Conservation (phyloP, 2,888 invertebrate genomes). For the Oligia fasciuncula region DNA sequence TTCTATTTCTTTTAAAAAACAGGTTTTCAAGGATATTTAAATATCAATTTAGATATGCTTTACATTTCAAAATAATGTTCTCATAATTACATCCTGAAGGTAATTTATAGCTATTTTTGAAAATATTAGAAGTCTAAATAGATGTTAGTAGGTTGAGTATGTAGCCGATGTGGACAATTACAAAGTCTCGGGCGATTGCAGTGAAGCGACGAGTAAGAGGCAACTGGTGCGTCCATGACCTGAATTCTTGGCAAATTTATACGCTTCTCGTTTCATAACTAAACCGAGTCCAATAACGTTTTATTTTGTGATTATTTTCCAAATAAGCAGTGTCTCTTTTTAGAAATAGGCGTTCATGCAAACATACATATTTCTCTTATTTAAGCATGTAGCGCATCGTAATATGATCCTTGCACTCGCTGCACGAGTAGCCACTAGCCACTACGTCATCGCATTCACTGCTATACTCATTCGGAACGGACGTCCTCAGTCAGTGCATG, state of each 20-base stretch:
- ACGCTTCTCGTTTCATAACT: conserved; percentile 81
- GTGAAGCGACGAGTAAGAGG: conserved; percentile 86
- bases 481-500: conserved; percentile 81
- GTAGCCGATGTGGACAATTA: conserved; percentile 76
- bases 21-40: background rate
- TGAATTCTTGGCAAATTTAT: conserved; percentile 83
- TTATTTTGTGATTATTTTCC: conserved; percentile 70
- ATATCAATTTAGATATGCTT: background rate
- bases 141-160: conserved; percentile 65
- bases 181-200: conserved; percentile 80
- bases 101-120: conserved; percentile 15
- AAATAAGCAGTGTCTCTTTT: conserved; percentile 42
- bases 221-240: conserved; percentile 85
- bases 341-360: conserved; percentile 19
- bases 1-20: background rate
- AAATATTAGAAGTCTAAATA: conserved; percentile 49
- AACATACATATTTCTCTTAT: conserved; percentile 19
- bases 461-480: conserved; percentile 80
- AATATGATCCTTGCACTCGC: conserved; percentile 69
- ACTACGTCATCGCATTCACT: conserved; percentile 75
- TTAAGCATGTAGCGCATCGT: conserved; percentile 50
- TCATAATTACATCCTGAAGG: conserved; percentile 7
- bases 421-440: conserved; percentile 63
- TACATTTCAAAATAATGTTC: background rate
- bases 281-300: conserved; percentile 73